Evolutionary conservation across 2,888 invertebrate genomes (phyloP), one percentile per base, ranked within the genome.

Genomic region (Myopa testacea): DNA sequence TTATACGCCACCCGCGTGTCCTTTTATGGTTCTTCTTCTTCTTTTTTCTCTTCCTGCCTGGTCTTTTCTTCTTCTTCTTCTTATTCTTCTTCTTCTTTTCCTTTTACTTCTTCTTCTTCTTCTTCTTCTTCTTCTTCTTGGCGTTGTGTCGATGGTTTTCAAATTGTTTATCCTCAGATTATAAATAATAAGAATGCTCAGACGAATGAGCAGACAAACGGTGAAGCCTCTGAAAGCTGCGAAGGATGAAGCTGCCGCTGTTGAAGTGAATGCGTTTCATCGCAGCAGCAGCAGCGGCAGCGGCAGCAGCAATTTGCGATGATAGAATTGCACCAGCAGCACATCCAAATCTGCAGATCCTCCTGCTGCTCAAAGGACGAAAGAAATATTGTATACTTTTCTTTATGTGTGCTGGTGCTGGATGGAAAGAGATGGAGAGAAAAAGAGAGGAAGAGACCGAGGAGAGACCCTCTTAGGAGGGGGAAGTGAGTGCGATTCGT

Each of bases 121-220:
- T 12, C 62, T 62, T 26, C n/a, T n/a, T 8, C 62, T 26, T 26
- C n/a, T 62, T 1, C 16, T 4, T 19, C 19, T 2, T 5, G 26
- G 14, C 34, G 14, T 45, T 68, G 68, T 80, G 82, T 82, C 85
- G 81, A 84, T 85, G 83, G 81, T 81, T 85, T 82, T 81, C 81
- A 84, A 84, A 84, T 84, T 84, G 85, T 82, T 85, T 85, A 83
- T 84, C 65, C 73, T 58, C 37, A 82, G 82, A 82, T 83, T 83
- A 83, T 83, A 81, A 82, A 84, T 84, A 82, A 83, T 84, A 85
- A 84, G 85, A 83, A 85, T 84, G 14, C 34, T 65, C 65, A 65
- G 34, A 82, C 84, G 70, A 70, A 70, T 37, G 38, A 65, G 65
- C 65, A 65, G 37, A 26, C 40, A 67, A 70, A 37, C 55, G 37